Conservation (phyloP, 2,797 vertebrate genomes). For the Gymnodraco acuticeps region DNA sequence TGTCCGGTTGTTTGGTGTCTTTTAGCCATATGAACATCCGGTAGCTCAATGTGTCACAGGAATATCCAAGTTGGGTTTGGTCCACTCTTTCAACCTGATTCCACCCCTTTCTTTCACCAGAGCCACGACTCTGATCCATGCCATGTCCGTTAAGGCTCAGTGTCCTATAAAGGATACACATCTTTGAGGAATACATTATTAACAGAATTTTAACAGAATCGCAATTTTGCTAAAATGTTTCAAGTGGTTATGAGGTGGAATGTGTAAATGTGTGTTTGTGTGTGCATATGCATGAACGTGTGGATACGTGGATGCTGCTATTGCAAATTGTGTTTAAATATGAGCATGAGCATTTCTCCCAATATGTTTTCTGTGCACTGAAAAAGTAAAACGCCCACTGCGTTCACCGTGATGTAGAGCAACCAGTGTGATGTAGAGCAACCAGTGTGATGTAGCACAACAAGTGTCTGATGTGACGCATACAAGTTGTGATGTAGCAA, state of each 20-base stretch:
- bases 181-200: not conserved
- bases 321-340: conserved; percentile 12
- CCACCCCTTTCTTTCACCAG: too few species aligned
- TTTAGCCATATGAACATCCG: conserved; percentile 1
- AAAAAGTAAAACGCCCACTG: conserved; percentile 30
- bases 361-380: not conserved
- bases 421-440: conserved; percentile 32
- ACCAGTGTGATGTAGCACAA: conserved; percentile 64
- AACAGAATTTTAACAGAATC: not conserved
- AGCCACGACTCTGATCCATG: not conserved
- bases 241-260: too few species aligned
- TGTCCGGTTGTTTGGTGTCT: conserved; percentile 51
- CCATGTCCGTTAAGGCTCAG: not conserved
- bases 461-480: conserved; percentile 59
- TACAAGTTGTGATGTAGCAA: conserved; percentile 65
- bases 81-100: not conserved
- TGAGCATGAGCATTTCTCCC: not conserved
- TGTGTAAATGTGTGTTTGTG: too few species aligned
- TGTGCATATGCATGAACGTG: too few species aligned
- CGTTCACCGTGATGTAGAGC: conserved; percentile 40
- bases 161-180: not conserved
- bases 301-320: too few species aligned
- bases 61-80: not conserved
- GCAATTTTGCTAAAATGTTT: not conserved
- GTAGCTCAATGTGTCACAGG: conserved; percentile 1